Base-by-base conservation (phyloP, 2,113 vertebrate genomes). In the Genyomyrus donnyi region DNA sequence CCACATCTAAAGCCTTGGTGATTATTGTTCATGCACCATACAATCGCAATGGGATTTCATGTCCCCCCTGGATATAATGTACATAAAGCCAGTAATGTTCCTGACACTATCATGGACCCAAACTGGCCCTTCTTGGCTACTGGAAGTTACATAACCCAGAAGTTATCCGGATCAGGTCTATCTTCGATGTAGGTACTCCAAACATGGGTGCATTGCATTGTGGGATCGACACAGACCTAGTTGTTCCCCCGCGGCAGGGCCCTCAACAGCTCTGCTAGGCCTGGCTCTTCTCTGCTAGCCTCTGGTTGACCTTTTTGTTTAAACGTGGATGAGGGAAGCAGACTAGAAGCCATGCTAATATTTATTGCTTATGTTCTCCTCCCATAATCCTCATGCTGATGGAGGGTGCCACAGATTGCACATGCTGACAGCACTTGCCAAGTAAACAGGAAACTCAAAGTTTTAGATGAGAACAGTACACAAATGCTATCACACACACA, bases 251-350 rank as follows among this genome's bases (percentile, higher is more conserved):
- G 8, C 21, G 0, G 45, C 21, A 13, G 39, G 39, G 39, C 62
- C 17, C 13, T 35, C 13, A 31, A 83, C 77, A 42, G 77, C 5
- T 45, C 77, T 42, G 77, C 77, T 42, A 46, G 19, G 39, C 42
- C 77, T 42, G 77, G 31, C 19, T 83, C 31, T 83, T 83, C 42
- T 35, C 77, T 9, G 39, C 77, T 42, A 39, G 77, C 39, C 48
- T 86, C 48, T 27, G 4, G 46, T 27, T 86, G 45, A 86, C 84
- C 88, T 46, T 42, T 88, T 88, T 70, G 53, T 88, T 88, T 48
- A 88, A 88, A 88, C 7, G 42, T 45, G 8, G 56, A 13, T 62
- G 56, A 88, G 45, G 6, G 31, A 52, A 53, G 31, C 35, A 39
- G 52, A 88, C n/a, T 50, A 19, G 88, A 66, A 77, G 15, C 52